These are phyloP conservation scores for Scaptomyza reducta DNA, from an alignment of 2,888 invertebrate genomes.

Conservation along the genomic window DNA sequence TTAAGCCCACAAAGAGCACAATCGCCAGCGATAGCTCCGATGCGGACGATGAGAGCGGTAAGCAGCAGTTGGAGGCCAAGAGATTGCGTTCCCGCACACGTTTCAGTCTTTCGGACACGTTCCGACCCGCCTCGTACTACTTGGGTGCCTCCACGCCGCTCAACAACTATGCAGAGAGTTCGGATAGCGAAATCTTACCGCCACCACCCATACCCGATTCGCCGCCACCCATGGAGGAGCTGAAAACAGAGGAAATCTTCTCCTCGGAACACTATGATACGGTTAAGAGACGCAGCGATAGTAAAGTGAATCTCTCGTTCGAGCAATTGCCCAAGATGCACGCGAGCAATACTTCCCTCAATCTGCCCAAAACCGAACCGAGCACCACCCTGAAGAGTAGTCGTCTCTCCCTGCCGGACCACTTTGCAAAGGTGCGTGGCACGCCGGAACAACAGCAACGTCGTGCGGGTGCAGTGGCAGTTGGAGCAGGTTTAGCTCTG, in stretches of 20 bases:
- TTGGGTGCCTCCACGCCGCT: conserved; percentile 88
- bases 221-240: conserved; percentile 87
- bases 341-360: conserved; percentile 82
- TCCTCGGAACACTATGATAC: conserved; percentile 84
- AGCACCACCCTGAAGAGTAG: conserved; percentile 79
- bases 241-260: conserved; percentile 87
- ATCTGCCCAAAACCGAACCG: conserved; percentile 78
- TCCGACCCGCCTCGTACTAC: conserved; percentile 94
- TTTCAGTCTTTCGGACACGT: conserved; percentile 94
- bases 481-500: conserved; percentile 27
- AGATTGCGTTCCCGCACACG: conserved; percentile 89
- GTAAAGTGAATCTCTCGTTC: conserved; percentile 81
- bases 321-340: conserved; percentile 84
- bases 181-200: conserved; percentile 91
- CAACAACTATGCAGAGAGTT: conserved; percentile 90
- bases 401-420: conserved; percentile 83
- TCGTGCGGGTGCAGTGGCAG: conserved; percentile 40
- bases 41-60: conserved; percentile 91
- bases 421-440: conserved; percentile 80
- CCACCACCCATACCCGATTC: conserved; percentile 92
- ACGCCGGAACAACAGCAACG: conserved; percentile 53
- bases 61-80: conserved; percentile 89
- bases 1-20: conserved; percentile 85
- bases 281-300: conserved; percentile 80
- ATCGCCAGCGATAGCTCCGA: conserved; percentile 88